phyloP scores from a whole-genome alignment of 2,797 vertebrate genomes.

The Acropternis orthonyx region DNA sequence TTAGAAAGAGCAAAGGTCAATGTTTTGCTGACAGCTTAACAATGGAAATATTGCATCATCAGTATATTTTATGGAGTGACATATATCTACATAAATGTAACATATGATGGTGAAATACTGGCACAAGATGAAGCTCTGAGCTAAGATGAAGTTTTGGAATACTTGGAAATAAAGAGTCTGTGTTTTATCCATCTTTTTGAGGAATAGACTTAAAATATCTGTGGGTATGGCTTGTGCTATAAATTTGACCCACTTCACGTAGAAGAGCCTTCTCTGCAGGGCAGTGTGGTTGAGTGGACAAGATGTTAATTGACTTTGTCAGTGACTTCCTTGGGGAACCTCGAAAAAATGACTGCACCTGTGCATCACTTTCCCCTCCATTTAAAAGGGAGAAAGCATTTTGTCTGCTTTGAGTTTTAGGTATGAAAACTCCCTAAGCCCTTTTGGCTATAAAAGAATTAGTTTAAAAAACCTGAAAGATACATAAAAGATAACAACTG shows the following conservation, averaged over 20 bases:
- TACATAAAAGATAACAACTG: not conserved
- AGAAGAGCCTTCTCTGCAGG: not conserved
- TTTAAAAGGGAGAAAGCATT: slow-evolving; percentile 21
- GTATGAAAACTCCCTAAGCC: not conserved
- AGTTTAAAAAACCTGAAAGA: not conserved
- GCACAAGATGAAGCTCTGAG: not conserved
- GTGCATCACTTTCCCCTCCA: slow-evolving; percentile 14
- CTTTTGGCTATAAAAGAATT: not conserved
- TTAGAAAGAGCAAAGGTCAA: slow-evolving; percentile 67
- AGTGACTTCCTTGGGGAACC: slow-evolving; percentile 38
- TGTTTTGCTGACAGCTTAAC: slow-evolving; percentile 62
- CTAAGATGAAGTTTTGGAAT: not conserved
- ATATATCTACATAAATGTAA: slow-evolving; percentile 57
- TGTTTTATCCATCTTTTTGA: not conserved
- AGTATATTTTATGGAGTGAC: slow-evolving; percentile 39
- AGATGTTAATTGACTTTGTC: slow-evolving; percentile 41
- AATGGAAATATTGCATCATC: slow-evolving; percentile 66
- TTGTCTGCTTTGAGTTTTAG: not conserved
- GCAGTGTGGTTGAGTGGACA: not conserved
- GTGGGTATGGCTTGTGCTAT: not conserved
- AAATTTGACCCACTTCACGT: not conserved
- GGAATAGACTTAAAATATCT: not conserved
- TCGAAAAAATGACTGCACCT: slow-evolving; percentile 53
- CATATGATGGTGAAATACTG: not conserved
- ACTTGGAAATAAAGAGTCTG: not conserved